Evolutionary conservation across 1,140 invertebrate species (phyloP), one percentile per base, ranked within the genome.

Genomic region (Branchinecta lynchi): DNA sequence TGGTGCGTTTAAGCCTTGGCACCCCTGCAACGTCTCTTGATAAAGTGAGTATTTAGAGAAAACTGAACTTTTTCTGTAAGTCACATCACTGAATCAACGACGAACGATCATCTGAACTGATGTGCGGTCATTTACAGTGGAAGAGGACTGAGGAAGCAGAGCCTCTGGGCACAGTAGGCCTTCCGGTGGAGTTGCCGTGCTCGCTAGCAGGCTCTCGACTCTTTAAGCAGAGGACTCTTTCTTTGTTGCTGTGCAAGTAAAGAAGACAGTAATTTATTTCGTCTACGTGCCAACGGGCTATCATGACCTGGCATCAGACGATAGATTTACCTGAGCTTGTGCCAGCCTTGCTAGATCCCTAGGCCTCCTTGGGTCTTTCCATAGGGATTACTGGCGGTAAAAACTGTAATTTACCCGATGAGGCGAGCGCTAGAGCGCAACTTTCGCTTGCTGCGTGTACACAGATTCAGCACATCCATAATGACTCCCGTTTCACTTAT

Each of bases 301-400:
- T n/a, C 46, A n/a, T 9, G 46, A 51, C 46, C 46, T 51, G 9
- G 46, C 46, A n/a, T 51, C 46, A 51, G 46, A 51, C 46, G 46
- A 51, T 51, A 51, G 46, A 51, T 51, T 51, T 51, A 51, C 46
- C n/a, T n/a, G 46, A 51, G 46, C 46, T 9, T 51, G 46, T 51
- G 46, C n/a, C 46, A 51, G 46, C 46, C 9, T 51, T 51, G 46
- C 46, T 9, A 51, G 46, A 51, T 51, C 46, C 46, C 46, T 51
- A 51, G n/a, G 46, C 46, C 46, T 51, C 46, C n/a, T 51, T 51
- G n/a, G 46, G 46, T 51, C n/a, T 51, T 9, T 51, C 46, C 46
- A 51, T 51, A 51, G 46, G 9, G 46, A n/a, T 51, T 51, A 9
- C 46, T 51, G 46, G 46, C n/a, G 46, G n/a, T 51, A 51, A 9